Conservation (phyloP, 1,140 invertebrate species). For the Oryzaephilus surinamensis region DNA sequence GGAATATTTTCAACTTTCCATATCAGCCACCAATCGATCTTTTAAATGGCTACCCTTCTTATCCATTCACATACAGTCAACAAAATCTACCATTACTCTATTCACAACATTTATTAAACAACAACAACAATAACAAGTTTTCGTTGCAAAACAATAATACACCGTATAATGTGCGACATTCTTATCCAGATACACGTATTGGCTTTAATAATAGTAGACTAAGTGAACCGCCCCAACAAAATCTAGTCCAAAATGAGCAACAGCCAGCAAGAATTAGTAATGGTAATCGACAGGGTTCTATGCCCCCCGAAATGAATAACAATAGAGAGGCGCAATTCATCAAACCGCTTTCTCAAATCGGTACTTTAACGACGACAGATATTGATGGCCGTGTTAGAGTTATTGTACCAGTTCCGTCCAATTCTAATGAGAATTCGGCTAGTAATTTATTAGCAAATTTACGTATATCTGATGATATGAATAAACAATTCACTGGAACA, state of each 20-base stretch:
- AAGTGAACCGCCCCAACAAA: too few species aligned
- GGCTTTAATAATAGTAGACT: too few species aligned
- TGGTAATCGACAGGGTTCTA: not conserved
- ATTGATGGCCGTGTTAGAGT: conserved; percentile 44
- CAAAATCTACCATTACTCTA: conserved; percentile 16
- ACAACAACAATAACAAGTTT: conserved; percentile 29
- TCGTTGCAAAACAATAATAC: conserved; percentile 30
- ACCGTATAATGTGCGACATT: too few species aligned
- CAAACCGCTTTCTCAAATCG: conserved; percentile 53
- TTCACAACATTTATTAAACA: conserved; percentile 25
- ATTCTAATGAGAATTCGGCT: conserved; percentile 27
- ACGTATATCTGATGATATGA: conserved; percentile 35
- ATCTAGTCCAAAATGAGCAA: conserved; percentile 4
- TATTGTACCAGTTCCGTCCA: conserved; percentile 41
- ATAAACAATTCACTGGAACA: conserved; percentile 29
- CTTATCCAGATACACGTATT: too few species aligned
- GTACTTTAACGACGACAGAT: conserved; percentile 47
- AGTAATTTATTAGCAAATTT: conserved; percentile 32
- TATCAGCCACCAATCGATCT: conserved; percentile 17
- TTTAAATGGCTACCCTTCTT: conserved; percentile 20
- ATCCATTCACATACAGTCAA: conserved; percentile 19
- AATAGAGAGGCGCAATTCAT: conserved; percentile 45
- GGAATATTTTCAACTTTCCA: conserved; percentile 26
- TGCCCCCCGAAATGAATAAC: conserved; percentile 13
- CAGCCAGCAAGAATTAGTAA: conserved; percentile 13